Conservation (phyloP, 2,113 vertebrate genomes). For the Trogon melanurus region DNA sequence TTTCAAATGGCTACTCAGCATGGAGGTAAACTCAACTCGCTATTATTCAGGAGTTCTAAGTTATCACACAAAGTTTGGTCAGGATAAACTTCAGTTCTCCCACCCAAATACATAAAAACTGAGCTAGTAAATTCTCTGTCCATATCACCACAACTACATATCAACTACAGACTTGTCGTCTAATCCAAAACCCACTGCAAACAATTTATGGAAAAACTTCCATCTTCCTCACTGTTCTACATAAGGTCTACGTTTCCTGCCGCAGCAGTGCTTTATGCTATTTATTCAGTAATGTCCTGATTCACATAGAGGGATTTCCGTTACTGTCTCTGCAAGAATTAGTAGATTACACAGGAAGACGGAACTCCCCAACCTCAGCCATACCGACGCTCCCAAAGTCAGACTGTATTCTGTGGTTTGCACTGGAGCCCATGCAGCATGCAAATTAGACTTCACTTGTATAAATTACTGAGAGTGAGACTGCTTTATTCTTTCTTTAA, state of each 20-base stretch:
- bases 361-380: neutral
- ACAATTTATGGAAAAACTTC: neutral
- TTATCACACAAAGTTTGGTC: neutral
- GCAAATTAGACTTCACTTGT: neutral
- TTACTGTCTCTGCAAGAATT: neutral
- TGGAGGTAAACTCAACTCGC: neutral
- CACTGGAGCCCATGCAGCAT: neutral
- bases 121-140: neutral
- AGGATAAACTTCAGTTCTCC: neutral
- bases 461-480: neutral
- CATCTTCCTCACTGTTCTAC: neutral
- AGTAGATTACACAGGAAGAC: neutral
- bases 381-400: neutral
- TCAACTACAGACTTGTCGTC: neutral
- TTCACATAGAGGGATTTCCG: neutral
- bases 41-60: neutral
- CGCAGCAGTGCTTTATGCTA: neutral
- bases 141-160: accelerated
- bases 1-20: neutral
- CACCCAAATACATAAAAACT: neutral
- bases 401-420: accelerated
- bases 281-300: neutral
- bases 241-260: neutral
- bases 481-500: neutral
- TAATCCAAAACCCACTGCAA: neutral